phyloP scores from a whole-genome alignment of 1,140 invertebrate genomes.

The Scaptomyza hsui region DNA sequence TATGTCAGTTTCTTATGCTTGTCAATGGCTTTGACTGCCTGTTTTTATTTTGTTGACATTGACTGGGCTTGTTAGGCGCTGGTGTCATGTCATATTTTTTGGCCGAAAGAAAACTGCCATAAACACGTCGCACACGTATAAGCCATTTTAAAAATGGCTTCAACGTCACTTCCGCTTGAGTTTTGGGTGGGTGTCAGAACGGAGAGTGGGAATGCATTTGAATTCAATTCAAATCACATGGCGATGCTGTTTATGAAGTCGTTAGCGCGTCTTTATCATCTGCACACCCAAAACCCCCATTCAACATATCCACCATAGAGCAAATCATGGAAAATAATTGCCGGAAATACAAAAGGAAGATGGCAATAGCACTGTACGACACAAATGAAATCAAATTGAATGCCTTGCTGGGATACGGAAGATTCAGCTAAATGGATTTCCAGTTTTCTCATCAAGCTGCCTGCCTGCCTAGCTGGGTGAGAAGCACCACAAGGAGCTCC shows the following conservation, averaged over 20 bases:
- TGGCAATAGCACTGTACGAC: conserved; percentile 17
- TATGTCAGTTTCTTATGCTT: conserved; percentile 20
- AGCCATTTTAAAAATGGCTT: conserved; percentile 75
- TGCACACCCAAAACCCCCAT: neutral
- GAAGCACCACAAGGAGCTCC: conserved; percentile 66
- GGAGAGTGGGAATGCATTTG: conserved; percentile 51
- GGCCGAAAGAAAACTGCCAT: conserved; percentile 55
- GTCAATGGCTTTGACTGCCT: conserved; percentile 14
- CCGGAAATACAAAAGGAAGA: conserved; percentile 78
- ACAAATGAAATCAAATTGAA: conserved; percentile 66
- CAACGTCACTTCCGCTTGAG: conserved; percentile 59
- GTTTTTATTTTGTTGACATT: conserved; percentile 53
- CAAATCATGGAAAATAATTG: conserved; percentile 80
- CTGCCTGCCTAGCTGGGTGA: conserved; percentile 11
- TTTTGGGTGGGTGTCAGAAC: no score
- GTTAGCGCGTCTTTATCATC: conserved; percentile 41
- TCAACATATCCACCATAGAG: neutral
- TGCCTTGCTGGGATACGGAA: conserved; percentile 35
- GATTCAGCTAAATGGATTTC: conserved; percentile 63
- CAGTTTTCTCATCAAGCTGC: conserved; percentile 61
- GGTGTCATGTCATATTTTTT: conserved; percentile 59
- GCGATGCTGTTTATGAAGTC: conserved; percentile 70
- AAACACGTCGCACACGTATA: conserved; percentile 77
- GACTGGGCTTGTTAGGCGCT: conserved; percentile 31
- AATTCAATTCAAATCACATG: conserved; percentile 67